phyloP scores from a whole-genome alignment of 2,797 vertebrate species.

The Arremon aurantiirostris region DNA sequence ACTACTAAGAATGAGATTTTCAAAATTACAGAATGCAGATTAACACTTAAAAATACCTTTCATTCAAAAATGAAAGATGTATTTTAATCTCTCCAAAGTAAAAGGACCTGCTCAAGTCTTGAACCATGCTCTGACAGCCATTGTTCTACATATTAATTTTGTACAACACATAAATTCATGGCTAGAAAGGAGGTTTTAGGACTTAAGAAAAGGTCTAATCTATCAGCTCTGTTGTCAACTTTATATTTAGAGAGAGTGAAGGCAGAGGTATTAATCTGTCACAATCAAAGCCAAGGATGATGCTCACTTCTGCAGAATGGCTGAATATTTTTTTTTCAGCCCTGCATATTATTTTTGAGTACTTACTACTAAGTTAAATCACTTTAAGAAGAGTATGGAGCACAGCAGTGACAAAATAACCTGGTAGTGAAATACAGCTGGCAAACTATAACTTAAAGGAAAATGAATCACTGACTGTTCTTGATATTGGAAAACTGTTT shows the following conservation, averaged over 20 bases:
- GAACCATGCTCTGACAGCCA: not conserved
- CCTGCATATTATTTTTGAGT: not conserved
- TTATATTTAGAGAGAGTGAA: not conserved
- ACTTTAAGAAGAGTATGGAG: not conserved
- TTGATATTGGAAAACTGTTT: too few relatives aligned
- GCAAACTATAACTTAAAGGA: not conserved
- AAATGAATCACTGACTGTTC: not conserved
- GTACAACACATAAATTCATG: not conserved
- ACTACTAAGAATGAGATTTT: not conserved
- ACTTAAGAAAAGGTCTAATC: constrained; percentile 15
- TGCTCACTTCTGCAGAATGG: not conserved
- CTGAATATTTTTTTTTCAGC: not conserved
- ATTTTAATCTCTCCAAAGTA: not conserved
- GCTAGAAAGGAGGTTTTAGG: not conserved
- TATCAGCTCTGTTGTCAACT: constrained; percentile 12
- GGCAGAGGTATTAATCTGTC: constrained; percentile 35
- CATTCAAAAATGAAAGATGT: not conserved
- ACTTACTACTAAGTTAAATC: not conserved
- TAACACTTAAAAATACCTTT: not conserved
- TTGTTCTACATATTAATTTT: not conserved
- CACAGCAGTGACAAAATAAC: not conserved
- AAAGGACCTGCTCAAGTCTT: not conserved
- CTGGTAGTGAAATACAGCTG: not conserved
- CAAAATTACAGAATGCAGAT: constrained; percentile 1
- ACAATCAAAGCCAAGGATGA: constrained; percentile 29